Evolutionary conservation across 2,797 vertebrate species (phyloP), one percentile per base, ranked within the genome.

Genomic region (Botia kubotai): DNA sequence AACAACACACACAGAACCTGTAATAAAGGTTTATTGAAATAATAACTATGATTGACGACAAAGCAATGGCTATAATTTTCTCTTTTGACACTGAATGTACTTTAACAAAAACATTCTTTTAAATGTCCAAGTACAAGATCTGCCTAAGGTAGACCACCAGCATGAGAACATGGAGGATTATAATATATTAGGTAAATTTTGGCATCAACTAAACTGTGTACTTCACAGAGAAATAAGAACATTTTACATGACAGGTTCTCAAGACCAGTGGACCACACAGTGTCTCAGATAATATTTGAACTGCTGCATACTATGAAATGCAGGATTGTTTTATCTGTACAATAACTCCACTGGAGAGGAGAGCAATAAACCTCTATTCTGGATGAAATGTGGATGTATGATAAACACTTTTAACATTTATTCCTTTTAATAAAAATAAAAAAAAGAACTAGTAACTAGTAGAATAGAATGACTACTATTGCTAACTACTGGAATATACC

Each of bases 51-150:
- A 66, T 66, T 39, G 29, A 6, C 16, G 3, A 39, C 16, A 66
- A 66, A 66, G 60, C 60, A 16, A 33, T 29, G 62, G 16, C 62
- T 65, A 36, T 65, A 65, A 36, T 65, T 65, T 65, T 65, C 29
- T 65, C 16, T 36, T 65, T 65, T 65, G 62, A 65, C 16, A n/a
- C 62, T 65, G 14, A 5, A 36, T 39, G 29, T 39, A 58, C 55
- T 58, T 21, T 11, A 39, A 2, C 8, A 36, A 16, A 36, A 16
- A 8, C 23, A 17, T 17, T 29, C 14, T 65, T 66, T 29, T 36
- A 36, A 66, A 66, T 36, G 29, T 65, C 14, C 29, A 7, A 66
- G 29, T 19, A 39, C 33, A 36, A 36, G 63, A 66, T 66, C 17
- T 66, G 63, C 63, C 33, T 66, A 16, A 17, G 29, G 14, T 66